These are phyloP conservation scores for Halocynthia aurantium DNA, from an alignment of 23 tunicate species.

Conservation along the genomic window DNA sequence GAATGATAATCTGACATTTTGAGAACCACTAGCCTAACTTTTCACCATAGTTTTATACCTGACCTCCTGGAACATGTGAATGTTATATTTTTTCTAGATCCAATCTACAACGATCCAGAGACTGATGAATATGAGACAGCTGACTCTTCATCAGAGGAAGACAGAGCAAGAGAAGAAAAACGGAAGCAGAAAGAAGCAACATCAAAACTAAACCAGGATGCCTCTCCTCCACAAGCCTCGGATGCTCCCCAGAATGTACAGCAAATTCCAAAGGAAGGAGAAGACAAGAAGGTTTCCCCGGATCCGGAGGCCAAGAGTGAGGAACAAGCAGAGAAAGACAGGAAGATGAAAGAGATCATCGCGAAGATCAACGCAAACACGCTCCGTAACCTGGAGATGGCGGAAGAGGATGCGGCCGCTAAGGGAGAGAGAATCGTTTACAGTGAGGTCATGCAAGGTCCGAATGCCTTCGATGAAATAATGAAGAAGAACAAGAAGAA, in stretches of 20 bases:
- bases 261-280: neutral
- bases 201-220: neutral
- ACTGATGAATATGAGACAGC: constrained; percentile 15
- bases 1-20: too few relatives aligned
- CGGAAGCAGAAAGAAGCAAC: too few relatives aligned
- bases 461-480: neutral
- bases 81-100: neutral
- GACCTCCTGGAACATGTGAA: too few relatives aligned
- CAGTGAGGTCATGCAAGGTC: neutral
- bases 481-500: constrained; percentile 3
- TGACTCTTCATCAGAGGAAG: constrained; percentile 12
- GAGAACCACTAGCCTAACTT: too few relatives aligned
- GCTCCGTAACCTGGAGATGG: neutral
- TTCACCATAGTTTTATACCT: too few relatives aligned
- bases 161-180: neutral
- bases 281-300: neutral
- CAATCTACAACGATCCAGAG: neutral
- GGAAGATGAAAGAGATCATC: neutral
- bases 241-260: neutral
- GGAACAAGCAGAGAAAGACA: neutral
- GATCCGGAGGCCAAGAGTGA: neutral
- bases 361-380: constrained; percentile 4
- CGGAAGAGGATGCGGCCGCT: neutral
- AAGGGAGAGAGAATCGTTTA: neutral
- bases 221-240: neutral